Percentiles rank a stretch among this genome's conserved stretches.
phyloP scores from a whole-genome alignment of 2,113 vertebrate species.

The Corythornis vintsioides region DNA sequence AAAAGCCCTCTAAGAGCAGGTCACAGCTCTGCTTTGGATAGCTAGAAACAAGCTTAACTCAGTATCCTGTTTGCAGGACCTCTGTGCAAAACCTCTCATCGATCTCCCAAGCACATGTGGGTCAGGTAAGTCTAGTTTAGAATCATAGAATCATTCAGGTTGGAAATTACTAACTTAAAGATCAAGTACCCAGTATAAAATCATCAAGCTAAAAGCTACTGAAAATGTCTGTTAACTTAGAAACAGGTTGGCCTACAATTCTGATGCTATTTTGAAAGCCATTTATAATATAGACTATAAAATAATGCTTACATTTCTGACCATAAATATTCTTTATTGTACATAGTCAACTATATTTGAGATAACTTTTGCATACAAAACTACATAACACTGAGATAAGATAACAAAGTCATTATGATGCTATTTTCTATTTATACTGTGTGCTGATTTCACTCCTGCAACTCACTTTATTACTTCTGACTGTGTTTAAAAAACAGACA shows the following conservation, averaged over 20 bases:
- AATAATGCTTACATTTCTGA: neutral
- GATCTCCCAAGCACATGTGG: neutral
- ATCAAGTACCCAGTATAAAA: neutral
- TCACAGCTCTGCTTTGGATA: neutral
- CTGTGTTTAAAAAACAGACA: neutral
- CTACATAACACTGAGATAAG: conserved; percentile 11
- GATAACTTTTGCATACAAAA: conserved; percentile 10
- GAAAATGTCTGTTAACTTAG: neutral
- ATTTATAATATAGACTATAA: neutral
- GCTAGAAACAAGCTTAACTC: neutral
- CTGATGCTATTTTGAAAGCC: neutral
- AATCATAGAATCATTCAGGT: too few relatives aligned
- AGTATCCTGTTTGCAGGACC: neutral
- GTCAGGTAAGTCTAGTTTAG: neutral
- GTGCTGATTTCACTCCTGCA: conserved; percentile 18
- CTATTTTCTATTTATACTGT: neutral
- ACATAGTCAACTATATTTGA: neutral
- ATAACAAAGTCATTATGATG: conserved; percentile 10
- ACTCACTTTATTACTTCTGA: neutral
- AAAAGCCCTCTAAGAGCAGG: neutral
- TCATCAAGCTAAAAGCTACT: neutral
- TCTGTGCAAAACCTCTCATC: neutral
- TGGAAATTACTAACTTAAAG: too few relatives aligned
- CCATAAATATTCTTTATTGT: neutral
- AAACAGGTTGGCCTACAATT: neutral